Evolutionary conservation across 1,140 invertebrate species (phyloP), one percentile per base, ranked within the genome.

Genomic region (Idris sp.): DNA sequence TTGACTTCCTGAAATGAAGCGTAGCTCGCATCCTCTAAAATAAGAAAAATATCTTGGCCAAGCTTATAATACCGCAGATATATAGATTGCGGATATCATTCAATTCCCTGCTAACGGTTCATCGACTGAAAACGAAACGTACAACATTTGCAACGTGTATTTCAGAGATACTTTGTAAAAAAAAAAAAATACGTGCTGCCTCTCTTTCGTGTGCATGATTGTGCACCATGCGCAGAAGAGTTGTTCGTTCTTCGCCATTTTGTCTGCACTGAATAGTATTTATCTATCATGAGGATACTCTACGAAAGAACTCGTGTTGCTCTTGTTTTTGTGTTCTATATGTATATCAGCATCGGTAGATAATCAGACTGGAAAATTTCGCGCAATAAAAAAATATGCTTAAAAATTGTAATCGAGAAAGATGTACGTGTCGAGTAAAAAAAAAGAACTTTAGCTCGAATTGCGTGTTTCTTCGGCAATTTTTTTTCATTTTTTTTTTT

Each of bases 41-140:
- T 53, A 33, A 43, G 43, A 49, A 28, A 38, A 49, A 14, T 10
- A 18, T 31, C 18, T 9, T 16, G 15, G 7, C 9, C 41, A 56
- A 30, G 19, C 19, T 6, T 22, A 6, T 22, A 22, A 22, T 9
- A 8, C 56, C 25, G 30, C 35, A 8, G 18, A 61, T 36, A 33
- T 48, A 48, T 38, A 33, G 25, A 46, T 65, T 54, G 49, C 61
- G 44, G 61, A 65, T 65, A 54, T 65, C 61, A 53, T 40, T 53
- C 30, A 36, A 46, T 65, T 54, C 61, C 26, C 16, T 19, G 9
- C 40, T 65, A 65, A 54, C 61, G 48, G 61, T 65, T 54, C 41
- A 65, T 65, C 33, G 41, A 18, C 35, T 65, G 40, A 54, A 65
- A 54, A 36, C 58, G 26, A 62, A 54, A 36, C n/a, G n/a, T 36